phyloP scores from a whole-genome alignment of 2,888 invertebrate genomes.

The Sicus ferrugineus region DNA sequence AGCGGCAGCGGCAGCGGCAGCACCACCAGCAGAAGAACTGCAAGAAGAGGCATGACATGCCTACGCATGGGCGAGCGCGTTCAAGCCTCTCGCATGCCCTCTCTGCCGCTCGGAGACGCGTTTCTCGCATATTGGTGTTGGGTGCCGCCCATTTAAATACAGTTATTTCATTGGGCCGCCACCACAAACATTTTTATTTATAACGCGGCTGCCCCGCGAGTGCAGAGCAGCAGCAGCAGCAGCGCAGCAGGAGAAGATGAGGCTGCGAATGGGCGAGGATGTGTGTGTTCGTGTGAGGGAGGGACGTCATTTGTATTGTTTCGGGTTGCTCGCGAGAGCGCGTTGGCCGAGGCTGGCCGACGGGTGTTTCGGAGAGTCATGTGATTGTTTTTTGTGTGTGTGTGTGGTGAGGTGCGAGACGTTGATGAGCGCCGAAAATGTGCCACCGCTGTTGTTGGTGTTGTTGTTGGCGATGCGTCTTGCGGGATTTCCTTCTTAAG shows the following conservation, averaged over 20 bases:
- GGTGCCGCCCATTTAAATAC: slow-evolving; percentile 65
- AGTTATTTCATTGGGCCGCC: slow-evolving; percentile 65
- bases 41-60: too few species aligned
- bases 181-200: slow-evolving; percentile 46
- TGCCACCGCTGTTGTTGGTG: neutral
- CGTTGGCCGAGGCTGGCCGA: neutral
- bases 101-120: neutral
- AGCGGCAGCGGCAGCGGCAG: too few species aligned
- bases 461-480: neutral
- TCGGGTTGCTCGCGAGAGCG: neutral
- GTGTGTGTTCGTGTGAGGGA: neutral
- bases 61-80: slow-evolving; percentile 12
- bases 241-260: neutral
- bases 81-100: neutral
- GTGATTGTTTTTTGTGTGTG: slow-evolving; percentile 1
- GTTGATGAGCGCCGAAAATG: too few species aligned
- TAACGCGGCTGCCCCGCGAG: neutral
- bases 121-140: slow-evolving; percentile 55
- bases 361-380: neutral
- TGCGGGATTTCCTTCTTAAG: neutral
- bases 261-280: neutral
- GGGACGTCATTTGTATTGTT: neutral
- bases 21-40: too few species aligned
- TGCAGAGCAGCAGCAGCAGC: neutral
- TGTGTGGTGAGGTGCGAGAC: neutral